These are phyloP conservation scores for Eristalis intricaria DNA, from an alignment of 2,888 invertebrate species.

Conservation along the genomic window DNA sequence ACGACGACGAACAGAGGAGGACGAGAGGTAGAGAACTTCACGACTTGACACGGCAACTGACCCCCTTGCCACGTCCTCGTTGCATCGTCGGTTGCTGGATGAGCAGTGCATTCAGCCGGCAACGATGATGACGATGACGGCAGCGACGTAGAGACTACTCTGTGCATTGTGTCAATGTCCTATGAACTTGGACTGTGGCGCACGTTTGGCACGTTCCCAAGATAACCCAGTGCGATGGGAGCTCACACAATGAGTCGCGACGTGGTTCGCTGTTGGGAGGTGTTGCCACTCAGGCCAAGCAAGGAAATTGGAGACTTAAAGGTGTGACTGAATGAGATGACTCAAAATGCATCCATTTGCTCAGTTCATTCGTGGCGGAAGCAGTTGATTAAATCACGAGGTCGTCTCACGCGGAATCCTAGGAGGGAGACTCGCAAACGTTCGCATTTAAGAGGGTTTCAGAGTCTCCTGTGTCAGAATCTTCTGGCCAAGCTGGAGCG, in stretches of 20 bases:
- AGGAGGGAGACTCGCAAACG: background rate
- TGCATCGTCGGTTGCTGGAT: conserved; percentile 7
- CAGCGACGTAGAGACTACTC: conserved; percentile 23
- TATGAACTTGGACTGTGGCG: conserved; percentile 69
- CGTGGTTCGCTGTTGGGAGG: conserved; percentile 28
- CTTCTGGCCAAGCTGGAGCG: conserved; percentile 38
- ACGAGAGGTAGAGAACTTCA: conserved; percentile 54
- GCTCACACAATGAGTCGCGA: conserved; percentile 43
- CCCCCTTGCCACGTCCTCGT: conserved; percentile 47
- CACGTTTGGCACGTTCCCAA: conserved; percentile 70
- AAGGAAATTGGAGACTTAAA: conserved; percentile 13
- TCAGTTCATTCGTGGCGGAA: conserved; percentile 46
- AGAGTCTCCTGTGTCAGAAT: background rate
- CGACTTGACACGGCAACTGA: conserved; percentile 66
- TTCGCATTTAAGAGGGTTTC: too few species aligned
- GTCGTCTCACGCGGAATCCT: conserved; percentile 19
- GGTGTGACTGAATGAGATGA: conserved; percentile 46
- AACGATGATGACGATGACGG: conserved; percentile 32
- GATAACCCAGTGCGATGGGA: conserved; percentile 47
- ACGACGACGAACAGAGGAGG: conserved; percentile 1
- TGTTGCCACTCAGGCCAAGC: conserved; percentile 52
- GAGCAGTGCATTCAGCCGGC: conserved; percentile 28
- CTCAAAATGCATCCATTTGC: conserved; percentile 39
- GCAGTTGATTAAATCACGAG: conserved; percentile 52
- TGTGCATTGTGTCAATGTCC: conserved; percentile 66